These are phyloP conservation scores for Sinosuthora webbiana DNA, from an alignment of 2,113 vertebrate species.

Conservation along the genomic window DNA sequence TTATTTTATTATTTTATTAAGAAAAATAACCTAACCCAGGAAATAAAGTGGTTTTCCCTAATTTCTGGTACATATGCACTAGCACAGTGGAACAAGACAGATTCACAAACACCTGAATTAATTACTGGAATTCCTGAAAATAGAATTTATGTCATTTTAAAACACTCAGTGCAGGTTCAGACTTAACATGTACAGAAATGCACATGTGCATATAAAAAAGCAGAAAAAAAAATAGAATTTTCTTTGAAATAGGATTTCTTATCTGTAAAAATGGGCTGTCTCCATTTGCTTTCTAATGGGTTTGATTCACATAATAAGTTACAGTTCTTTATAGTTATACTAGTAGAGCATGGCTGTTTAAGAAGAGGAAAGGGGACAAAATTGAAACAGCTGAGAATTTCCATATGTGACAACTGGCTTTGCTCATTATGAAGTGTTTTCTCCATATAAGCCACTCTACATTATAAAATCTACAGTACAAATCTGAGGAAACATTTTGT, in stretches of 20 bases:
- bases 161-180: neutral
- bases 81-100: neutral
- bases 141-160: neutral
- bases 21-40: neutral
- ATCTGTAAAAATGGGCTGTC: neutral
- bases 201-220: rapidly evolving
- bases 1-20: neutral
- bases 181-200: neutral
- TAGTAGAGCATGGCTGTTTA: neutral
- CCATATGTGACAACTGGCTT: neutral
- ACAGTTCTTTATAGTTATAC: neutral
- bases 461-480: neutral
- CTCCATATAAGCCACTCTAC: neutral
- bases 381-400: neutral
- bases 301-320: neutral
- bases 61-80: neutral
- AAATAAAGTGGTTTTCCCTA: neutral
- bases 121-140: neutral
- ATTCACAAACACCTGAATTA: neutral
- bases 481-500: neutral
- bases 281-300: neutral
- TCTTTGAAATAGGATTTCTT: neutral
- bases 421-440: neutral
- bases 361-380: neutral
- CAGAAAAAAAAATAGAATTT: neutral